Conservation (phyloP, 2,888 invertebrate genomes). For the Malthinus flaveolus region DNA sequence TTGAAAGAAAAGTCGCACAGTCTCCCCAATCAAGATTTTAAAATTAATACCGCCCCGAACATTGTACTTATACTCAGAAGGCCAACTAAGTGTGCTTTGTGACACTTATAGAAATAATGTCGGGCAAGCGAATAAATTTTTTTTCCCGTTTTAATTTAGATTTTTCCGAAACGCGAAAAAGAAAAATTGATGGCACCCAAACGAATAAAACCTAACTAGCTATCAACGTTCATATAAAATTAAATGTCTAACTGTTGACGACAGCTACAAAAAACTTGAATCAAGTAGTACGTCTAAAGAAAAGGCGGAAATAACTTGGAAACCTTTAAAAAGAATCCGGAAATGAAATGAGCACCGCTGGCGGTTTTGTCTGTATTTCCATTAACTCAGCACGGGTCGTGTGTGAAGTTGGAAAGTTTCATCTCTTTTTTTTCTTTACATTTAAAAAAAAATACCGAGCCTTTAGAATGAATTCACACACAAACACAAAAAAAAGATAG, state of each 20-base stretch:
- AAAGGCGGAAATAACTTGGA: constrained; percentile 31
- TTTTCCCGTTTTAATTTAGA: too few relatives aligned
- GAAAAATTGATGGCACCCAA: neutral
- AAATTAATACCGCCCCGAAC: too few relatives aligned
- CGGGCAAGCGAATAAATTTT: too few relatives aligned
- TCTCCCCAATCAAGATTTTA: too few relatives aligned
- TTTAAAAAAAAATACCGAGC: constrained; percentile 6
- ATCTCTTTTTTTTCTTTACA: constrained; percentile 20
- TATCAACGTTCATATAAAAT: constrained; percentile 13
- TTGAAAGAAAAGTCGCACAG: too few relatives aligned
- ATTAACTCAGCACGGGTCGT: constrained; percentile 30
- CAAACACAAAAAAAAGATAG: constrained; percentile 26
- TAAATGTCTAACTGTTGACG: constrained; percentile 21
- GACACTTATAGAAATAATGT: too few relatives aligned
- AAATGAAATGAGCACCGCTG: constrained; percentile 36
- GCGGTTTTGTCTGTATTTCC: constrained; percentile 36
- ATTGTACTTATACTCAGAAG: too few relatives aligned
- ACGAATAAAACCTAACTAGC: constrained; percentile 5
- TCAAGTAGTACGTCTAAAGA: constrained; percentile 22
- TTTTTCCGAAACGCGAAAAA: too few relatives aligned
- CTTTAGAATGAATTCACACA: constrained; percentile 10
- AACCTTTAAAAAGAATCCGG: constrained; percentile 33
- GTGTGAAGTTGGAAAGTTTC: constrained; percentile 18
- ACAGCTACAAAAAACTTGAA: constrained; percentile 19
- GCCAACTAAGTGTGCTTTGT: too few relatives aligned